These are phyloP conservation scores for Nymphalis c-album DNA, from an alignment of 2,888 invertebrate species.

Conservation along the genomic window DNA sequence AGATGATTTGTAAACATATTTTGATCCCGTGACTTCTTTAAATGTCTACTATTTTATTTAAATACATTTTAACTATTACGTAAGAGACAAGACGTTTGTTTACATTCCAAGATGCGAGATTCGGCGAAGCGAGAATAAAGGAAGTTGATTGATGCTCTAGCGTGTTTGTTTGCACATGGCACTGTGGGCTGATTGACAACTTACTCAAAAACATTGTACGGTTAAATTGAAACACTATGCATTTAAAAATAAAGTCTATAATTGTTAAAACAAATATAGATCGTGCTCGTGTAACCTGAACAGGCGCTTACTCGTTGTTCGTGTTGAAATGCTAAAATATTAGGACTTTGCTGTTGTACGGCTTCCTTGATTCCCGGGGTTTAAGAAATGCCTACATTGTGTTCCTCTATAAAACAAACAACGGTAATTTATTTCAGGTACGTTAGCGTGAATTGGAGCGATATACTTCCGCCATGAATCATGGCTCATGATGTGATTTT, in stretches of 20 bases:
- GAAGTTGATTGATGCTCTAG: slow-evolving; percentile 51
- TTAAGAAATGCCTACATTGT: slow-evolving; percentile 8
- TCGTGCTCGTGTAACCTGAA: slow-evolving; percentile 3
- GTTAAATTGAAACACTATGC: slow-evolving; percentile 6
- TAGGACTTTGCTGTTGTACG: slow-evolving; percentile 17
- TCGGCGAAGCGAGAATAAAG: slow-evolving; percentile 60
- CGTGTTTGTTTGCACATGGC: slow-evolving; percentile 53
- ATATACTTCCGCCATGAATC: no score
- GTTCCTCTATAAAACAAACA: not conserved
- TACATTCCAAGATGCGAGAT: slow-evolving; percentile 58
- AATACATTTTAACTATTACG: slow-evolving; percentile 33
- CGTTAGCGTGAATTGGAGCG: not conserved
- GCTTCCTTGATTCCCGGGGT: slow-evolving; percentile 15
- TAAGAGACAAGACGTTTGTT: slow-evolving; percentile 42
- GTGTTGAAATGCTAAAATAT: slow-evolving; percentile 14
- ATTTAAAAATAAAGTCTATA: not conserved
- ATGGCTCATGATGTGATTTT: no score
- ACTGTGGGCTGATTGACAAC: slow-evolving; percentile 35
- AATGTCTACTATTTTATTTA: slow-evolving; percentile 11
- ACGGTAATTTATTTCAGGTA: not conserved
- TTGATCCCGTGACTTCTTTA: not conserved
- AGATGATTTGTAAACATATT: not conserved
- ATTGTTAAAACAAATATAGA: not conserved
- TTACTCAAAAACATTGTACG: slow-evolving; percentile 8
- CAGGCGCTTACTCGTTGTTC: slow-evolving; percentile 10